Conservation (phyloP, 2,888 invertebrate species). For the Drosophila villosipedis region DNA sequence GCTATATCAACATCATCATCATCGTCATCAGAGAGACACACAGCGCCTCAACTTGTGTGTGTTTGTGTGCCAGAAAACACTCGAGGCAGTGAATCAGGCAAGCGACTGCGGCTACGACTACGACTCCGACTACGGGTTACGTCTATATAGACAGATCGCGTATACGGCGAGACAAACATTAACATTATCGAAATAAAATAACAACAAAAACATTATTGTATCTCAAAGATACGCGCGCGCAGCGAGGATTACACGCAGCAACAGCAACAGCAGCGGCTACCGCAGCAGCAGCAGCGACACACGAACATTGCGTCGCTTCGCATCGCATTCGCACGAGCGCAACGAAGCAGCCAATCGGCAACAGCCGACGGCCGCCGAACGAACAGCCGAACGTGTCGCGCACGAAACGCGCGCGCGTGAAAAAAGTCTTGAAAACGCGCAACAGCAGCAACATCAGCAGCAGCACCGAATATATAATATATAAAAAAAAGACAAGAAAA, state of each 20-base stretch:
- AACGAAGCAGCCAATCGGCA: conserved; percentile 57
- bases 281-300: conserved; percentile 19
- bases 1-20: conserved; percentile 79
- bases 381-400: conserved; percentile 40
- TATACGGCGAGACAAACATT: conserved; percentile 72
- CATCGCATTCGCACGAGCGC: conserved; percentile 41
- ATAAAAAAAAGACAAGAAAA: conserved; percentile 11
- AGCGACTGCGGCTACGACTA: conserved; percentile 35
- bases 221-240: conserved; percentile 62
- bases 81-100: conserved; percentile 75
- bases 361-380: conserved; percentile 52
- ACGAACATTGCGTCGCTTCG: conserved; percentile 52
- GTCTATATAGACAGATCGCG: conserved; percentile 79
- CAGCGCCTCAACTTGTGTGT: conserved; percentile 50
- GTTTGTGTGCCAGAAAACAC: conserved; percentile 78
- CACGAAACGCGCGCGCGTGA: conserved; percentile 68
- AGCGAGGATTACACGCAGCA: conserved; percentile 79
- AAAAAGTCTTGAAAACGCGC: conserved; percentile 65
- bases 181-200: conserved; percentile 68
- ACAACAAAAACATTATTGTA: conserved; percentile 45
- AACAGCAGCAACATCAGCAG: conserved; percentile 36
- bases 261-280: conserved; percentile 5
- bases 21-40: conserved; percentile 59
- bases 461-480: conserved; percentile 5
- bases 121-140: conserved; percentile 55